Base-by-base conservation (phyloP, 2,113 vertebrate genomes). In the Phasianus colchicus region DNA sequence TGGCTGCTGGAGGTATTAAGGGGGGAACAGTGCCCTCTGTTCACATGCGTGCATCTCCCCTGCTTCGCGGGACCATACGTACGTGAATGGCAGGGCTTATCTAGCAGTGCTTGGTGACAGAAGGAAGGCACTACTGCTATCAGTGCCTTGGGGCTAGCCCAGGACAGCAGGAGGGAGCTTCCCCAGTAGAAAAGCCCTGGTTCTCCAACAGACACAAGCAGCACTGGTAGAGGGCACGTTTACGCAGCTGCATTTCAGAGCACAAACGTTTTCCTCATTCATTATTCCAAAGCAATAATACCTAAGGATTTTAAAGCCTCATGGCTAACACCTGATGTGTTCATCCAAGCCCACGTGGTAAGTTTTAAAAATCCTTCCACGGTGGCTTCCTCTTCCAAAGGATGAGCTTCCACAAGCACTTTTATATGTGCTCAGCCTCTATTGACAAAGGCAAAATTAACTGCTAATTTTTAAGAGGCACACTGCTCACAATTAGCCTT, bases 401-500 rank as follows among this genome's bases (percentile, higher is more conserved):
- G 66, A 58, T 74, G 64, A 83, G 58, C 91, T 88, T 82, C 58
- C 75, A 70, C 71, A 93, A 93, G 86, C 79, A 90, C 88, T 40
- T 58, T 89, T 78, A 7, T 38, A 88, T 4, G 32, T 80, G 65
- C 60, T 54, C 72, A 90, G 89, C 61, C 61, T 88, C 88, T 73
- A 88, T 69, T 50, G 76, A 77, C 66, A 91, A 87, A 94, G 84
- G 38, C 77, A 87, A 74, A 88, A 95, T 80, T 61, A 93, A 92
- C 84, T 4, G 9, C 82, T 92, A 79, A 74, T 86, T 89, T 93
- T 91, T 83, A 96, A 96, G 90, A 91, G 63, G 93, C 63, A 95
- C 86, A 65, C 50, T 96, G 76, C 84, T 96, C 83, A 96, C 94
- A 96, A 71, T 94, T 90, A 89, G 87, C 58, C 69, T 95, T 86